phyloP scores from a whole-genome alignment of 2,888 invertebrate genomes.

The Calliphora vomitoria region DNA sequence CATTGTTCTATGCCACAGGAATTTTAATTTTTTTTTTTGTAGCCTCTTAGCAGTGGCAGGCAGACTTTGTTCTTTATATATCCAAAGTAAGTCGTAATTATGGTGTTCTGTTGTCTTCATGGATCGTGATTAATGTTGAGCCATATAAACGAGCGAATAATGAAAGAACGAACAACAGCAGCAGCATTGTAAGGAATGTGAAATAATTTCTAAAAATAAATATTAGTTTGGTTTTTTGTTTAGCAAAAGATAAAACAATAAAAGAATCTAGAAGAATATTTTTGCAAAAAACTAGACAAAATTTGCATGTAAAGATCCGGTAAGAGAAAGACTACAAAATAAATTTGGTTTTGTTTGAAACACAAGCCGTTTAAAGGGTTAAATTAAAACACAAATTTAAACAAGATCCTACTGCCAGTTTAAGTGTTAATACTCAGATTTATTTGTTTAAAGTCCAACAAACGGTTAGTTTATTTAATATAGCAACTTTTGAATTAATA shows the following conservation, averaged over 20 bases:
- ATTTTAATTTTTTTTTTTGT: conserved; percentile 28
- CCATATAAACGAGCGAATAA: neutral
- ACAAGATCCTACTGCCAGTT: too few relatives aligned
- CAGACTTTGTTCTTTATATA: conserved; percentile 8
- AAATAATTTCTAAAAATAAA: conserved; percentile 8
- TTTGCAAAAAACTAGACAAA: neutral
- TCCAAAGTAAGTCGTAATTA: conserved; percentile 24
- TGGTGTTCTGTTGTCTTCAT: neutral
- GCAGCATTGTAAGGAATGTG: neutral
- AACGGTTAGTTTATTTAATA: too few relatives aligned
- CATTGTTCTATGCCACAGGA: conserved; percentile 32
- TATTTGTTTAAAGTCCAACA: too few relatives aligned
- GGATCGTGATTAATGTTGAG: conserved; percentile 12
- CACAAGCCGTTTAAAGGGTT: too few relatives aligned
- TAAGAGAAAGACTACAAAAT: neutral
- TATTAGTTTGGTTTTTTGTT: neutral
- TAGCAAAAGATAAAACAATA: neutral
- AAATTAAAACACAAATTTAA: too few relatives aligned
- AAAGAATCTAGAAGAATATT: neutral
- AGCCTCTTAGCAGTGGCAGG: neutral
- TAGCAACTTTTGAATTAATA: too few relatives aligned
- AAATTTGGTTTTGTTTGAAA: too few relatives aligned
- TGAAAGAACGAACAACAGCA: neutral
- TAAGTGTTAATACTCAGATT: too few relatives aligned
- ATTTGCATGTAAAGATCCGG: neutral